Evolutionary conservation across 2,113 vertebrate genomes (phyloP).

Genomic region (Cynopterus brachyotis): DNA sequence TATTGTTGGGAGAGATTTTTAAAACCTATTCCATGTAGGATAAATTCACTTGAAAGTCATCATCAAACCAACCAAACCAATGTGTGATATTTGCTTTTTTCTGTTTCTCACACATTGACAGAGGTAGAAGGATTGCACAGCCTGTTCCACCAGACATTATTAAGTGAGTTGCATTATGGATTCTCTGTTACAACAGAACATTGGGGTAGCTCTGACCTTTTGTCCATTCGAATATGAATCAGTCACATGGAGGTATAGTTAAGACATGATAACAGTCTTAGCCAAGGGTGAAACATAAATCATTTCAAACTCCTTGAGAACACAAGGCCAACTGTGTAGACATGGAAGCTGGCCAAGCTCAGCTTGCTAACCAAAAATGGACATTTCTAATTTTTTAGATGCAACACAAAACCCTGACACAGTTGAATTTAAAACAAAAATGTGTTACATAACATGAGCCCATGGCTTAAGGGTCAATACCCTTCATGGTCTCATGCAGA

Average conservation of each 20-base stretch:
- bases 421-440: neutral
- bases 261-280: neutral
- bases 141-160: neutral
- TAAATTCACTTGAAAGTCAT: neutral
- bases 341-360: neutral
- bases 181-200: neutral
- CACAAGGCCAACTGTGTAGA: neutral
- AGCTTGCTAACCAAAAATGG: neutral
- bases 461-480: neutral
- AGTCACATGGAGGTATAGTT: neutral
- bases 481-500: neutral
- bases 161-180: neutral
- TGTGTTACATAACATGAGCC: neutral
- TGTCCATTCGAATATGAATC: neutral
- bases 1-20: neutral
- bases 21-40: neutral
- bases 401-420: neutral
- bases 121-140: neutral
- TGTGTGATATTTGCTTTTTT: neutral
- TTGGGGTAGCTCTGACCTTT: neutral
- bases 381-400: neutral
- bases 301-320: conserved; percentile 31
- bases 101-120: neutral
- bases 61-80: neutral
- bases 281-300: neutral